Evolutionary conservation across 2,797 vertebrate genomes (phyloP), one percentile per base, ranked within the genome.

Genomic region (Agapornis canus): DNA sequence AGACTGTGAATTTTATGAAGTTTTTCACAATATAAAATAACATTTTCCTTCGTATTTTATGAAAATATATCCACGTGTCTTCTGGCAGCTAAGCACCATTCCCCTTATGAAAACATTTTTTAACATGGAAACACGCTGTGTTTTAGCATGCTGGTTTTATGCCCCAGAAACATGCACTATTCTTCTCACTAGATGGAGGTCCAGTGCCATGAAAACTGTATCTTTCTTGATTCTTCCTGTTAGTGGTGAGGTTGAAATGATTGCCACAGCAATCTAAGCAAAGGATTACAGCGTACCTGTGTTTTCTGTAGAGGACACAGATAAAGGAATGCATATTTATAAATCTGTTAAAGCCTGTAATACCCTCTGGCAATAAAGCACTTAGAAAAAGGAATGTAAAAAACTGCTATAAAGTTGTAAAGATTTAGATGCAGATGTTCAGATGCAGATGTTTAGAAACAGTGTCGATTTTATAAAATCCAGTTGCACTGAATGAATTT

Each of bases 181-280:
- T 91, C 59, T 89, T 92, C 94, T 96, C 91, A 94, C 88, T 95
- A 96, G 95, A 75, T 94, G 89, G 91, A 94, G 61, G 90, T 57
- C 82, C 92, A 87, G 87, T 82, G 80, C 77, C 61, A 75, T 57
- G 60, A 89, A 83, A 96, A 92, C 31, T 9, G 8, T 51, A 66
- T 40, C 54, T 66, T 73, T 75, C 71, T 89, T 73, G 70, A 60
- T 71, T 89, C 25, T 64, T 80, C 40, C 40, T 51, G 19, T 42
- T 69, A 45, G 51, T 52, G 61, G 21, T 65, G 79, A 90, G 18
- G 29, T 31, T 52, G 77, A 89, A 83, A 86, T 66, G 13, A 76
- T 31, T 91, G 32, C 32, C 4, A 4, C 32, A 2, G 3, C 2
- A 3, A 83, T 70, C 31, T 49, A 59, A 23, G n/a, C 32, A 88